Percentiles rank a stretch among this genome's conserved stretches.
Conservation (phyloP, 2,113 vertebrate genomes). For the Marmota monax region DNA sequence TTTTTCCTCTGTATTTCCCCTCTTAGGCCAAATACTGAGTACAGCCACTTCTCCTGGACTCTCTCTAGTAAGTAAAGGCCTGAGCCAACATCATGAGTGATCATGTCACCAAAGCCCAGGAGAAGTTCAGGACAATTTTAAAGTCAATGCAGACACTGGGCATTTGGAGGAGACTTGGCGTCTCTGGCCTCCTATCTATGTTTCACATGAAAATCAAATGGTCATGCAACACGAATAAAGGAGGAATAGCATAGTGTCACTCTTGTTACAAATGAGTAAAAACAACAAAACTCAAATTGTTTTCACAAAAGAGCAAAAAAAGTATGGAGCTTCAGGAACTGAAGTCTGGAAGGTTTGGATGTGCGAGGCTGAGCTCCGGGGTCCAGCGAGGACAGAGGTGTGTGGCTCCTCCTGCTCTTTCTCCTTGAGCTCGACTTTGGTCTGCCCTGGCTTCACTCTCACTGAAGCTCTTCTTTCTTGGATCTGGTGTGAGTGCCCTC, state of each 20-base stretch:
- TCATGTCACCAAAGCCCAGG: background rate
- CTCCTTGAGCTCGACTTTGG: background rate
- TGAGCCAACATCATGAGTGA: background rate
- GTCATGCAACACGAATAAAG: background rate
- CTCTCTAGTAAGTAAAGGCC: background rate
- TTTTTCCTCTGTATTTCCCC: background rate
- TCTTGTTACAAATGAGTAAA: background rate
- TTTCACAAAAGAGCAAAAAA: background rate
- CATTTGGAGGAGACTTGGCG: background rate
- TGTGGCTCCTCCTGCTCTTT: too few relatives aligned
- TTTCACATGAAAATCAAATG: background rate
- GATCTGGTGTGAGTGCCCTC: too few relatives aligned
- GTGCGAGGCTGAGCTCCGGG: rapidly evolving
- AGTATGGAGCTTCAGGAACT: background rate
- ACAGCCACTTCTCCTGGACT: background rate
- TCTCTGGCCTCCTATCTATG: background rate
- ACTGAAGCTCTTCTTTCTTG: background rate
- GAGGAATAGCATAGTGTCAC: background rate
- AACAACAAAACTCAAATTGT: background rate
- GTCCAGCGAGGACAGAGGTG: background rate
- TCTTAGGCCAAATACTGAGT: background rate
- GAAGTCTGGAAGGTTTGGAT: background rate
- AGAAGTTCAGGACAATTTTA: background rate
- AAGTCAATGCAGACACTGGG: background rate
- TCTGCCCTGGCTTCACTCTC: background rate